Evolutionary conservation across 2,888 invertebrate genomes (phyloP), one percentile per base, ranked within the genome.

Genomic region (Phoronis australis): DNA sequence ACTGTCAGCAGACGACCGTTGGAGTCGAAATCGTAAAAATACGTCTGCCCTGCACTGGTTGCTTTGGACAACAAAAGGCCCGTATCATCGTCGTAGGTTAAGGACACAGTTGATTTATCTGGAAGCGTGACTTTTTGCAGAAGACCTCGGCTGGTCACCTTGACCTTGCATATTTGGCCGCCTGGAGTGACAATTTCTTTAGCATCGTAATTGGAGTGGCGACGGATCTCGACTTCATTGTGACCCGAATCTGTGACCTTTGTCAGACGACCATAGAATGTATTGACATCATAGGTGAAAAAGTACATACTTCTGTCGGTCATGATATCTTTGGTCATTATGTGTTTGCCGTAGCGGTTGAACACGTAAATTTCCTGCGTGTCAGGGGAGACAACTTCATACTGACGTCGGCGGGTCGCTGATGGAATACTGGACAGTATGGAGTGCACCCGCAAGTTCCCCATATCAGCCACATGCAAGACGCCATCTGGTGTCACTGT

Each of bases 401-500:
- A 95, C 75, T 92, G 63, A 5, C 68, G 61, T 12, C 57, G 57
- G 45, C 53, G 51, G 37, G 59, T 56, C 12, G 65, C 61, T 4
- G 61, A 52, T 2, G 75, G 74, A 23, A 73, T 61, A 37, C 69
- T 69, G 5, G 73, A 70, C 24, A 73, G 66, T 21, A 73, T 58
- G 40, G 92, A 74, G 88, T 89, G 61, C 79, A 87, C 73, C n/a
- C 77, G 57, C 20, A 77, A 84, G 64, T 80, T 80, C 27, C 80
- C 94, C 83, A 93, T 91, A 80, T 99, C 97, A 37, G 95, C 92
- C 45, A 97, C 87, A 78, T 95, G 90, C 41, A 97, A 82, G 48
- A 92, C 88, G n/a, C 95, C 94, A 74, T 94, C 93, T 31, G 95
- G 92, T 26, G 94, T 91, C 37, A 96, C 92, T 12, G 93, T 88